Conservation (phyloP, 2,888 invertebrate genomes). For the Germaria angustata region DNA sequence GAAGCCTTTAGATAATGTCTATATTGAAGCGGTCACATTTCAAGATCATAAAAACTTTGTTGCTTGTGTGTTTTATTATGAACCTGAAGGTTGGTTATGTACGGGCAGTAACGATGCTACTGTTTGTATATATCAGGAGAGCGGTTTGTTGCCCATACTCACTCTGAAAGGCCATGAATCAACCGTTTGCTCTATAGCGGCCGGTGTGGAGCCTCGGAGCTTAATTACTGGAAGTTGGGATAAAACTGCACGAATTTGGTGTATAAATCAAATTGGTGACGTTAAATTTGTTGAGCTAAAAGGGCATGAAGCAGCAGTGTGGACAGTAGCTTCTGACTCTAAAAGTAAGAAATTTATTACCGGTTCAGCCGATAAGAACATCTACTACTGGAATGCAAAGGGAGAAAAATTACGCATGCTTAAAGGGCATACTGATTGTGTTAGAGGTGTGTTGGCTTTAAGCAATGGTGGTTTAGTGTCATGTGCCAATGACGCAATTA, state of each 20-base stretch:
- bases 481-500: slow-evolving; percentile 94
- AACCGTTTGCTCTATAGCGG: slow-evolving; percentile 81
- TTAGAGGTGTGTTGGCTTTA: slow-evolving; percentile 87
- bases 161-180: slow-evolving; percentile 86
- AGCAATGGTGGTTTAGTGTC: slow-evolving; percentile 90
- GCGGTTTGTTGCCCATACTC: slow-evolving; percentile 85
- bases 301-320: slow-evolving; percentile 92
- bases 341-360: slow-evolving; percentile 82
- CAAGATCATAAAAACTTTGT: slow-evolving; percentile 93
- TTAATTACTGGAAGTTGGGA: slow-evolving; percentile 97
- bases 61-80: slow-evolving; percentile 88
- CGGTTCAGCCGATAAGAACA: slow-evolving; percentile 95
- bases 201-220: slow-evolving; percentile 81
- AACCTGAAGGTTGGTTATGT: slow-evolving; percentile 87
- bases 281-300: slow-evolving; percentile 82
- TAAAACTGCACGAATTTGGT: slow-evolving; percentile 92
- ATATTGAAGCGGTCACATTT: slow-evolving; percentile 84
- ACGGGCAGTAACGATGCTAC: slow-evolving; percentile 94
- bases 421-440: slow-evolving; percentile 94
- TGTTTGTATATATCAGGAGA: slow-evolving; percentile 89
- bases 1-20: slow-evolving; percentile 87
- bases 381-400: slow-evolving; percentile 89
- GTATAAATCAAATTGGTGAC: slow-evolving; percentile 81
- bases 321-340: slow-evolving; percentile 85
- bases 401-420: slow-evolving; percentile 85